Evolutionary conservation across 2,113 vertebrate genomes (phyloP).

Genomic region (Forbesichthys papilliferus): DNA sequence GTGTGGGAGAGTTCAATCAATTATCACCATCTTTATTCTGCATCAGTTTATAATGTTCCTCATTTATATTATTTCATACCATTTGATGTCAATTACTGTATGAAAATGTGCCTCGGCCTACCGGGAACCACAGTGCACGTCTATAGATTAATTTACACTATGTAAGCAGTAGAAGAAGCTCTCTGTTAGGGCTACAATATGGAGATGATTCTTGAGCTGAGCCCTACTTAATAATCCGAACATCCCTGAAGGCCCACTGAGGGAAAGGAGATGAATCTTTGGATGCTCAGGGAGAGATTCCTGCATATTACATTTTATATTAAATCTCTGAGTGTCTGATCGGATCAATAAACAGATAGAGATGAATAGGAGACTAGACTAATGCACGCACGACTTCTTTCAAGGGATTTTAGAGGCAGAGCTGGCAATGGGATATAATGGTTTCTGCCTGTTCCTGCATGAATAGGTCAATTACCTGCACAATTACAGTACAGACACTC

Average conservation of each 20-base stretch:
- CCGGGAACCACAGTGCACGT: slow-evolving; percentile 67
- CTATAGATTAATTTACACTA: slow-evolving; percentile 77
- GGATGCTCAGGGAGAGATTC: slow-evolving; percentile 74
- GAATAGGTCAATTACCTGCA: slow-evolving; percentile 68
- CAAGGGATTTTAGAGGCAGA: slow-evolving; percentile 53
- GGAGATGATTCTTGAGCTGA: slow-evolving; percentile 78
- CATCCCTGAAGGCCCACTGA: slow-evolving; percentile 79
- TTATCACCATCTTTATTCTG: slow-evolving; percentile 51
- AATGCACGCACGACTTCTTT: slow-evolving; percentile 49
- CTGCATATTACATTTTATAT: slow-evolving; percentile 76
- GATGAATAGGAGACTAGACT: slow-evolving; percentile 71
- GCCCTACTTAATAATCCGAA: slow-evolving; percentile 83
- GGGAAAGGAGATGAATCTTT: slow-evolving; percentile 76
- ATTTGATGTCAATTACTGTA: slow-evolving; percentile 69
- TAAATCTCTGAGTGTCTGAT: slow-evolving; percentile 74
- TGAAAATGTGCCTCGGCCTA: slow-evolving; percentile 58
- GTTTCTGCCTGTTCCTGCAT: slow-evolving; percentile 60
- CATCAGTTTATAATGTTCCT: slow-evolving; percentile 25
- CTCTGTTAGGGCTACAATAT: slow-evolving; percentile 73
- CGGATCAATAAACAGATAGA: slow-evolving; percentile 80
- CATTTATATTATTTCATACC: slow-evolving; percentile 63
- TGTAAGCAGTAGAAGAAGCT: slow-evolving; percentile 57
- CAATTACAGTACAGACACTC: slow-evolving; percentile 54
- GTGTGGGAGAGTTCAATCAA: slow-evolving; percentile 57
- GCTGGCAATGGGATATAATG: slow-evolving; percentile 52